These are phyloP conservation scores for Brachionus calyciflorus DNA, from an alignment of 1,140 invertebrate species.

Conservation along the genomic window DNA sequence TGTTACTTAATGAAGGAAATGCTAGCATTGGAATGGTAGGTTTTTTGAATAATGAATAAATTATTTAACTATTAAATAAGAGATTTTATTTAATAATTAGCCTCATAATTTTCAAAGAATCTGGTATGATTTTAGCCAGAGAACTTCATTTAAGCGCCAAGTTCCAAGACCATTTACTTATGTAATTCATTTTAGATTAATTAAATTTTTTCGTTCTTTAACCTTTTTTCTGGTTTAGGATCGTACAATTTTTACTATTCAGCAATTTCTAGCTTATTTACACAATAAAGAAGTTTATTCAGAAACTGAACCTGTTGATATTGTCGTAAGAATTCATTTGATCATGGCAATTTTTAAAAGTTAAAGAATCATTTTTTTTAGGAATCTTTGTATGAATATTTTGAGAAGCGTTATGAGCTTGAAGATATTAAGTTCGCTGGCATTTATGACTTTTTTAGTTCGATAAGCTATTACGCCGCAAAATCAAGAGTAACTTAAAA, in stretches of 20 bases:
- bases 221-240: slow-evolving; percentile 20
- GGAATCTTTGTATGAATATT: slow-evolving; percentile 45
- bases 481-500: slow-evolving; percentile 5
- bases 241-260: slow-evolving; percentile 10
- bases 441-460: slow-evolving; percentile 35
- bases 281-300: slow-evolving; percentile 3
- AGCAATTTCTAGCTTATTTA: slow-evolving; percentile 40
- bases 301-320: background rate
- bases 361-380: no score
- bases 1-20: slow-evolving; percentile 31
- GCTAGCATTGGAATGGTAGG: slow-evolving; percentile 31
- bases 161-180: slow-evolving; percentile 35
- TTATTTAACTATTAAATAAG: no score
- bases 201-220: background rate
- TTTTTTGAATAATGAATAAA: no score
- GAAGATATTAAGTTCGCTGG: slow-evolving; percentile 33
- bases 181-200: background rate
- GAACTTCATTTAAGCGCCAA: slow-evolving; percentile 36
- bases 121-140: slow-evolving; percentile 36
- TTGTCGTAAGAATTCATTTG: slow-evolving; percentile 6
- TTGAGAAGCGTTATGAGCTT: slow-evolving; percentile 19
- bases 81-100: background rate
- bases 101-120: slow-evolving; percentile 43
- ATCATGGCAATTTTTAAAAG: no score
- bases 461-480: slow-evolving; percentile 9